These are phyloP conservation scores for Ichneumoninae sp. DNA, from an alignment of 2,888 invertebrate genomes.

Conservation along the genomic window DNA sequence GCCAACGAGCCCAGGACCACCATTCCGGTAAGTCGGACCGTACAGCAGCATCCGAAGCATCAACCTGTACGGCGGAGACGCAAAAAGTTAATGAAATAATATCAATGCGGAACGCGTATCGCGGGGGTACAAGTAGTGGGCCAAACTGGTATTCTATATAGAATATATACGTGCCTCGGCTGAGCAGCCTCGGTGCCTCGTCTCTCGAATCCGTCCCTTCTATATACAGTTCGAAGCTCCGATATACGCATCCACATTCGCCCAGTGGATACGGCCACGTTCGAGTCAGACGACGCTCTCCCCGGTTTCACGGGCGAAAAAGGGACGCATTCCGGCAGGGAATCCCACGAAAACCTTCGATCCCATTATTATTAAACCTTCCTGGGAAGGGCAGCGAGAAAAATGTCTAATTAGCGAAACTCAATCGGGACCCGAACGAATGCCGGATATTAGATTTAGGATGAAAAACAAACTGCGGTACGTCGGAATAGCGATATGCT, in stretches of 20 bases:
- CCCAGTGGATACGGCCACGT: conserved; percentile 16
- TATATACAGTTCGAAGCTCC: conserved; percentile 15
- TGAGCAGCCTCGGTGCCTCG: conserved; percentile 65
- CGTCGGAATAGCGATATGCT: not conserved
- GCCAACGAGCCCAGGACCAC: conserved; percentile 24
- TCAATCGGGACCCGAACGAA: conserved; percentile 26
- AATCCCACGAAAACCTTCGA: conserved; percentile 64
- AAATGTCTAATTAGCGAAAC: conserved; percentile 58
- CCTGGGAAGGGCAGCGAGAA: conserved; percentile 49
- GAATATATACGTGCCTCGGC: conserved; percentile 65
- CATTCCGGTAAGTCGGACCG: conserved; percentile 22
- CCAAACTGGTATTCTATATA: conserved; percentile 71
- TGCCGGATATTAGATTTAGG: conserved; percentile 44
- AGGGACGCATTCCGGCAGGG: conserved; percentile 56
- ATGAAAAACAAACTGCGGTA: conserved; percentile 21
- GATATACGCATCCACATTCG: conserved; percentile 28
- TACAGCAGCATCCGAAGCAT: conserved; percentile 66
- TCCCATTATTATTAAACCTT: conserved; percentile 54
- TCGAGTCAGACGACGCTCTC: conserved; percentile 6
- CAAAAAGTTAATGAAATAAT: conserved; percentile 84
- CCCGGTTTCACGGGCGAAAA: conserved; percentile 42
- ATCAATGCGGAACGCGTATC: conserved; percentile 83
- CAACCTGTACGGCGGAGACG: conserved; percentile 57
- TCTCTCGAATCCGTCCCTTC: conserved; percentile 53
- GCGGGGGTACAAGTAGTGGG: conserved; percentile 81